Base-by-base conservation (phyloP, 2,797 vertebrate genomes). In the Anguilla anguilla region DNA sequence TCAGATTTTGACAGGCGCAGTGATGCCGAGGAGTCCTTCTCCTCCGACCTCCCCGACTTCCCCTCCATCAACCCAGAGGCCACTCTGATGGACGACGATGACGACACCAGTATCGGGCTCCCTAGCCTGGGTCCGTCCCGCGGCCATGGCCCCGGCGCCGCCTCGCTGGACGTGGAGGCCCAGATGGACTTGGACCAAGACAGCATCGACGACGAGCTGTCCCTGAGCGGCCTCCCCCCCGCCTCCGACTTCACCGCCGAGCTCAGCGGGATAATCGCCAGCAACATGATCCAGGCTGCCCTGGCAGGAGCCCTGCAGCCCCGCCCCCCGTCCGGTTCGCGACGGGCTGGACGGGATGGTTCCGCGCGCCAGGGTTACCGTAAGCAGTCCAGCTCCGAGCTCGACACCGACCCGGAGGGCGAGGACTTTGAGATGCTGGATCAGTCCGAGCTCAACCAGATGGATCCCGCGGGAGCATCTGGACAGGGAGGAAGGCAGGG, bases 361-460 rank as follows among this genome's bases (percentile, higher is more conserved):
- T 31, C n/a, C 0, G 17, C 28, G 6, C 87, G 28, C 19, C 61
- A 82, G 17, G 19, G 46, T 25, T 87, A 43, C 87, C 82, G 82
- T 22, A 87, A 87, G 35, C 87, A 87, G 2, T 77, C 46, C 81
- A 72, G 43, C 59, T 87, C 35, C 59, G 77, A 87, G 55, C 57
- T 79, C 1, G 86, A 87, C 46, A 51, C 15, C 64, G 86, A 53
- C 93, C 93, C 93, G 90, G 98, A 99, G 55, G 97, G 96, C 35
- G 98, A 99, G 92, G 98, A 99, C 94, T 99, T 99, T 97, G 98
- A 99, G 95, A 97, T 99, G 96, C 95, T 99, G 94, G 98, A 99
- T 96, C 98, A 99, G 93, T 99, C 98, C 0, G 98, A 99, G 39
- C 87, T 87, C 19, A 87, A 74, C 51, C 87, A 87, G 87, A 87